Base-by-base conservation (phyloP, 2,113 vertebrate genomes). In the Tautogolabrus adspersus region DNA sequence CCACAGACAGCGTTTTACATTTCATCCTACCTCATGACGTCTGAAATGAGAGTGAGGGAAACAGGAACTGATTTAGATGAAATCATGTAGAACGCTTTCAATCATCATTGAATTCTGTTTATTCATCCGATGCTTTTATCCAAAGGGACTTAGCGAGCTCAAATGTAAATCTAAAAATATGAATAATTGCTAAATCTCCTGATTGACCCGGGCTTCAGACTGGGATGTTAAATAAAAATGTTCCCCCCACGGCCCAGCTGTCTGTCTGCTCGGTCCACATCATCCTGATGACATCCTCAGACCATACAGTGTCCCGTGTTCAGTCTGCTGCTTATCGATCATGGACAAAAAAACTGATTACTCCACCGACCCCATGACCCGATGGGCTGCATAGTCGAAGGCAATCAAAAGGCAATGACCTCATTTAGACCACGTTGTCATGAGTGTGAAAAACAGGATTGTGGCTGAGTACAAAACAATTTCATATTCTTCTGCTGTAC, bases 281-380 rank as follows among this genome's bases (percentile, higher is more conserved):
- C 22, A 34, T 23, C 19, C 9, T 46, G 15, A 30, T 54, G 38
- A 38, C 7, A 15, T 63, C 16, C 16, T 52, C 47, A 9, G 8
- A 22, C 22, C 51, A 22, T 19, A 59, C 8, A 56, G 1, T 10
- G 54, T 13, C 38, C 61, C 61, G 37, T 61, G 55, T 58, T 61
- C 40, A 60, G 67, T 84, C 65, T 55, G 51, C 70, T 75, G 64
- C 69, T 22, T 77, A 89, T 85, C 68, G 83, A 87, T 79, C 59
- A 34, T 21, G 30, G 26, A n/a, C 54, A n/a, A 56, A 56, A 55
- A 69, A 79, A 73, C 54, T 61, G 73, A 84, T 81, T 72, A 78
- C 8, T 40, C 11, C 62, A 64, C 26, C 2, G 38, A 77, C 37
- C 65, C 40, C 38, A 37, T 72, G 72, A 85, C 81, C 76, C 0